Evolutionary conservation across 2,113 vertebrate genomes (phyloP).

Genomic region (Salminus brasiliensis): DNA sequence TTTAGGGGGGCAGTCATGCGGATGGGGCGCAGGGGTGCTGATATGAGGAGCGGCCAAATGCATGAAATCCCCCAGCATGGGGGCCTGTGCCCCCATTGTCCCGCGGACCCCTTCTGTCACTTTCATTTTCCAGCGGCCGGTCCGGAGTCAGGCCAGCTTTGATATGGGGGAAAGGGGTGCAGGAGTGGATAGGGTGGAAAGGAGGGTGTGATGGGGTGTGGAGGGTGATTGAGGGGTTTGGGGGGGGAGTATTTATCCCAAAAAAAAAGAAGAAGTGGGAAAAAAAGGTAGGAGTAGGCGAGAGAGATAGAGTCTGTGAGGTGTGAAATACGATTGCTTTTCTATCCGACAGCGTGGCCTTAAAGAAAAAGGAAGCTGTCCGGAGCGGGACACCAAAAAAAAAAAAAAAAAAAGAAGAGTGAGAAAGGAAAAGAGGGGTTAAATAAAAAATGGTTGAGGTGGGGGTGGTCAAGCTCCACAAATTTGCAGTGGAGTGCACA

Average conservation of each 20-base stretch:
- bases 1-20: constrained; percentile 36
- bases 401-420: constrained; percentile 50
- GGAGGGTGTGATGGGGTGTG: constrained; percentile 1
- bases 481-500: constrained; percentile 36
- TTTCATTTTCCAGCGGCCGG: constrained; percentile 79
- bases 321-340: constrained; percentile 83
- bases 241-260: constrained; percentile 37
- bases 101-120: constrained; percentile 80
- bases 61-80: constrained; percentile 80
- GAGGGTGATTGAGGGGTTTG: constrained; percentile 17
- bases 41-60: constrained; percentile 78
- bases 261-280: constrained; percentile 48
- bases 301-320: constrained; percentile 76
- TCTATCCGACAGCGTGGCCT: constrained; percentile 75
- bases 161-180: constrained; percentile 74
- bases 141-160: constrained; percentile 80
- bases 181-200: constrained; percentile 62
- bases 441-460: constrained; percentile 38
- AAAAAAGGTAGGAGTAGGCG: constrained; percentile 61
- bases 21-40: constrained; percentile 74
- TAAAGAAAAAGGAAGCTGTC: constrained; percentile 76
- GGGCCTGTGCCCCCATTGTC: constrained; percentile 78
- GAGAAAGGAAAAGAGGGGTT: constrained; percentile 57
- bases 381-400: constrained; percentile 61
- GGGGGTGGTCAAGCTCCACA: constrained; percentile 13